Conservation (phyloP, 2,113 vertebrate species). For the Casuarius casuarius region DNA sequence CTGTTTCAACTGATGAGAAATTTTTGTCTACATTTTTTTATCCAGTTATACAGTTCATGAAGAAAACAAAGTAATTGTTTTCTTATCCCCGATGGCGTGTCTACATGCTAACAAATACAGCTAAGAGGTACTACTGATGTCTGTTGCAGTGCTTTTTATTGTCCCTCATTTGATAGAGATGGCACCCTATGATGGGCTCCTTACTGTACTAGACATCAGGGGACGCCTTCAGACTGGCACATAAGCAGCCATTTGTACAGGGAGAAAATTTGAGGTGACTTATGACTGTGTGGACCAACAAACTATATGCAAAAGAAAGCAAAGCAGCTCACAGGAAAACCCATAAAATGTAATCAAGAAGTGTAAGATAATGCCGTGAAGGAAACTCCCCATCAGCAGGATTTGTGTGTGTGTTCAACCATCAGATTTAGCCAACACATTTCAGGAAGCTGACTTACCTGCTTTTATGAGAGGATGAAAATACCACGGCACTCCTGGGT, state of each 20-base stretch:
- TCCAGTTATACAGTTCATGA: neutral
- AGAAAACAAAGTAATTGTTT: neutral
- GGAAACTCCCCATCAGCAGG: neutral
- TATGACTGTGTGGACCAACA: neutral
- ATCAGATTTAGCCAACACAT: no score
- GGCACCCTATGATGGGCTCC: neutral
- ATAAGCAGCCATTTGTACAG: neutral
- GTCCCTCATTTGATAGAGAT: neutral
- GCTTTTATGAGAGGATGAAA: neutral
- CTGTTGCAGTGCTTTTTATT: neutral
- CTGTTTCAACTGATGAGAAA: neutral
- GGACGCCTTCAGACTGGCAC: neutral
- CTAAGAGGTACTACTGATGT: neutral
- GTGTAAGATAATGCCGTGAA: no score
- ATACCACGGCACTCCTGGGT: neutral
- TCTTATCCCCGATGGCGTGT: neutral
- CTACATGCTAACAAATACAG: neutral
- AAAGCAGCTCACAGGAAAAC: neutral
- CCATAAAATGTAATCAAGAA: neutral
- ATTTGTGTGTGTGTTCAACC: neutral
- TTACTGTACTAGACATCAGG: neutral
- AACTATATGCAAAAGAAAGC: neutral
- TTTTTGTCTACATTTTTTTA: neutral
- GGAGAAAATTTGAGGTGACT: neutral
- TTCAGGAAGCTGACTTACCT: neutral